Base-by-base conservation (phyloP, 2,888 invertebrate species). In the Galerucella pusilla region DNA sequence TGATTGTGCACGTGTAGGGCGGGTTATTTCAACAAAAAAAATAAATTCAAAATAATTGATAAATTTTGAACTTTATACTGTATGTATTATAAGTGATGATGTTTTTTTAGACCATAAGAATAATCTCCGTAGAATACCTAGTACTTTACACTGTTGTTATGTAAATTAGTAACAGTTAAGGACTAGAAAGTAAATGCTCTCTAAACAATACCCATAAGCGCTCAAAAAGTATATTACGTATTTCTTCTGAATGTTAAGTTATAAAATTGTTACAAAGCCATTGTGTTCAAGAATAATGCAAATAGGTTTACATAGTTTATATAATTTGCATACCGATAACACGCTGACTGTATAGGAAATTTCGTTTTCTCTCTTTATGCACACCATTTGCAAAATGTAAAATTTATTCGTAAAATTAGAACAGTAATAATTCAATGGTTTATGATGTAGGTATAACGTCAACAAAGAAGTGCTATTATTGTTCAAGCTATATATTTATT, bases 291-390 rank as follows among this genome's bases (percentile, higher is more conserved):
- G 60, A 60, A 20, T 60, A 60, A 60, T 60, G 60, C 20, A 57
- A 57, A 57, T 57, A 60, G 60, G 9, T 60, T 60, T 60, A 25
- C 60, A 60, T 60, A 60, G 16, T 60, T 60, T 60, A 60, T 60
- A 20, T 11, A 20, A 60, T 60, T 60, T 60, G 60, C 60, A 60
- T 60, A 25, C 60, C 35, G 35, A 54, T n/a, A n/a, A 54, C n/a
- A 54, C 14, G 4, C n/a, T 54, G 5, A 54, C n/a, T n/a, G 54
- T n/a, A n/a, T n/a, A 54, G 6, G 2, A n/a, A n/a, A 54, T n/a
- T 54, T 4, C 6, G 54, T 54, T 54, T 54, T n/a, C 6, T 54
- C 14, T 54, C n/a, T 54, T 54, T 14, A 54, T 42, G 35, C 35
- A 42, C 35, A 42, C 35, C 35, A 42, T 42, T 42, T 42, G 5